Evolutionary conservation across 2,888 invertebrate genomes (phyloP), one percentile per base, ranked within the genome.

Genomic region (Hymenopus coronatus): DNA sequence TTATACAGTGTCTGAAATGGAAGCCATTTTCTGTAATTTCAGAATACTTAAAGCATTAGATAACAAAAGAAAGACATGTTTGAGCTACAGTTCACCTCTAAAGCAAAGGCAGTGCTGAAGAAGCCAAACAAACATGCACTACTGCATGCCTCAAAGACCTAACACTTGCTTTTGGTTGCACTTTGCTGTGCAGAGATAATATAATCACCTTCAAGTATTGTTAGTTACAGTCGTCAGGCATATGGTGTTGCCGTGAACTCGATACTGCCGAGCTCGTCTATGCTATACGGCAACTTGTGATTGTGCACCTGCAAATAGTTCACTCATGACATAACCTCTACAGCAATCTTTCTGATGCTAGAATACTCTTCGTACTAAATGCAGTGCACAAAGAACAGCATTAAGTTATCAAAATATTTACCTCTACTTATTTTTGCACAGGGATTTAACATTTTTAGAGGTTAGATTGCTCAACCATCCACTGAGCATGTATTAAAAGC

Each of bases 231-330:
- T 91, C 91, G 91, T 91, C 92, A 92, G 90, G 92, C 92, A 87
- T 92, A 91, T 85, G 92, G 93, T 89, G 93, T 92, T 40, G 93
- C 92, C 89, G 93, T 92, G 89, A 93, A 92, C 93, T 95, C 95
- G 90, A 93, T 94, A 88, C 94, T 94, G 89, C 93, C 94, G 91
- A 95, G 94, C 94, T 96, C 96, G 91, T 96, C 96, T 91, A 95
- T 95, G 94, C 95, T 95, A 92, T 94, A 95, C 33, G 95, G 95
- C 89, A 95, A 93, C 86, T 90, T 89, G 82, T 85, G 87, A 85
- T 89, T 70, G 88, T 88, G 85, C 30, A 90, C 90, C 90, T 90
- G 90, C 40, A 90, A 90, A 46, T 87, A 81, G 33, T 88, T 46
- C 54, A 70, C 54, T 25, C 20, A 70, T 70, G 20, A 70, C 20